Evolutionary conservation across 2,797 vertebrate species (phyloP).

Genomic region (Alectoris magna): DNA sequence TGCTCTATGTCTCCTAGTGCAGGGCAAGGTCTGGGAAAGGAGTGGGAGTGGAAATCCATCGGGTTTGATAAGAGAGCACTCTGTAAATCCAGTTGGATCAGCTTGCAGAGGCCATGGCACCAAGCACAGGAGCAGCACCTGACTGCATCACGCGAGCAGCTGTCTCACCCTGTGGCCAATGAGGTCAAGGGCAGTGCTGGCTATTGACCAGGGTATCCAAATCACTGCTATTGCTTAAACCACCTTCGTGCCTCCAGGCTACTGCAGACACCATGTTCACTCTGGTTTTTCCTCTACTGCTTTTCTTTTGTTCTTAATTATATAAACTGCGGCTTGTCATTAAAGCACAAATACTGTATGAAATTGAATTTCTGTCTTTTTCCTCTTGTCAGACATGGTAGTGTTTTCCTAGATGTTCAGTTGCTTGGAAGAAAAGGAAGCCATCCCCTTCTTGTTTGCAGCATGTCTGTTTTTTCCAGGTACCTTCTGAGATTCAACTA

Average conservation of each 20-base stretch:
- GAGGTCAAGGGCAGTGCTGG: constrained; percentile 15
- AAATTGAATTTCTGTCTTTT: constrained; percentile 31
- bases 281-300: constrained; percentile 9
- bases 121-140: background rate
- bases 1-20: background rate
- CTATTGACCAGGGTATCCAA: background rate
- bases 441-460: background rate
- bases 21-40: constrained; percentile 39
- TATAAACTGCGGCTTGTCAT: constrained; percentile 35
- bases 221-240: background rate
- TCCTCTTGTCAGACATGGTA: constrained; percentile 28
- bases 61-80: constrained; percentile 24
- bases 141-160: fast-evolving
- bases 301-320: background rate
- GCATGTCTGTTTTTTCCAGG: background rate
- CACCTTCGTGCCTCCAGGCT: constrained; percentile 23
- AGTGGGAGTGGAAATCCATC: constrained; percentile 44
- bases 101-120: background rate
- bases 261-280: background rate
- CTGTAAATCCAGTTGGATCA: constrained; percentile 34
- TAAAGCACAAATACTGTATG: background rate
- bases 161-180: background rate
- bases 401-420: background rate
- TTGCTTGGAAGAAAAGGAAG: background rate
- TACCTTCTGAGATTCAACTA: background rate